phyloP scores from a whole-genome alignment of 2,113 vertebrate species.

The Ageneiosus marmoratus region DNA sequence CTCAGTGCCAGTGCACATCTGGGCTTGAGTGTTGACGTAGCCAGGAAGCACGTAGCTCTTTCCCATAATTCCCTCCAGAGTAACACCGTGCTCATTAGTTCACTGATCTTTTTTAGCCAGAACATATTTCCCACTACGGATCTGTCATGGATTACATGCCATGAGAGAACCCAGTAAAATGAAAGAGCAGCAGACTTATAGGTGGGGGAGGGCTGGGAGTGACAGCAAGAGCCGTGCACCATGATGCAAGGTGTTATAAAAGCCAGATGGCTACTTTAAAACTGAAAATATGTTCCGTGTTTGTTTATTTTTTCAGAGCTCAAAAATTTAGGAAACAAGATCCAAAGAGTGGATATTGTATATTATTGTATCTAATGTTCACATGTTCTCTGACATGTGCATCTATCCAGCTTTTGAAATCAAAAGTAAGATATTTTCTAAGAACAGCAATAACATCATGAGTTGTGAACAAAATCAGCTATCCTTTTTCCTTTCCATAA shows the following conservation, averaged over 20 bases:
- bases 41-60: conserved; percentile 33
- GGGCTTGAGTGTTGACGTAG: conserved; percentile 45
- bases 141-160: conserved; percentile 53
- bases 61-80: conserved; percentile 47
- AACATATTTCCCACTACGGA: conserved; percentile 43
- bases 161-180: conserved; percentile 43
- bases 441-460: not conserved
- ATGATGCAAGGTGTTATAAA: conserved; percentile 65
- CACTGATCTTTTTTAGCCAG: conserved; percentile 40
- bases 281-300: conserved; percentile 59
- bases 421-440: not conserved
- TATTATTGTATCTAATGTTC: conserved; percentile 42
- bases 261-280: conserved; percentile 64
- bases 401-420: not conserved
- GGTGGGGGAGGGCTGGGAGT: conserved; percentile 25
- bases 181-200: conserved; percentile 45
- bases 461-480: not conserved
- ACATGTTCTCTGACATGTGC: conserved; percentile 29
- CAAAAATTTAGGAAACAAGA: conserved; percentile 62
- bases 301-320: conserved; percentile 63
- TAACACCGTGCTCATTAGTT: conserved; percentile 49
- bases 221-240: conserved; percentile 34
- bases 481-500: not conserved
- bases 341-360: conserved; percentile 48
- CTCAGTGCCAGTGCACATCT: conserved; percentile 48